Percentiles rank a stretch among this genome's conserved stretches.
Evolutionary conservation across 2,113 vertebrate genomes (phyloP).

Genomic region (Rhynchopsitta pachyrhyncha): DNA sequence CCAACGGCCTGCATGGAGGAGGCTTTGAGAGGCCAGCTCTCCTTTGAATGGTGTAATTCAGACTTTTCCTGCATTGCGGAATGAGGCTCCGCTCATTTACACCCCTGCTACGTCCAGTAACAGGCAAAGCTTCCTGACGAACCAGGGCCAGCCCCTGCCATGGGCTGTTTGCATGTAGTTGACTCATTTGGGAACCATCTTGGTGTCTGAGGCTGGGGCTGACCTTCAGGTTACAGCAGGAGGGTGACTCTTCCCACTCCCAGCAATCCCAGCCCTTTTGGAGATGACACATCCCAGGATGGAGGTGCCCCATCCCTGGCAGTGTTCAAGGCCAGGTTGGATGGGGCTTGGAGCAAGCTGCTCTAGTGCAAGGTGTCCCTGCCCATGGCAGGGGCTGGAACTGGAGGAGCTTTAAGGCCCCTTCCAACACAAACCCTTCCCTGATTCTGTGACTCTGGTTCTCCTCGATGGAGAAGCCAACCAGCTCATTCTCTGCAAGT

Average conservation of each 20-base stretch:
- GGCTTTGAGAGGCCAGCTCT: neutral
- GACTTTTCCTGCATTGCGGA: neutral
- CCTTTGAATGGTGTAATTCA: neutral
- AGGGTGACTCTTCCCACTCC: neutral
- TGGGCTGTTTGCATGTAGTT: neutral
- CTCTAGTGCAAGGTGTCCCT: neutral
- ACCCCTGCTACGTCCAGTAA: neutral
- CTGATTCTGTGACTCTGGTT: neutral
- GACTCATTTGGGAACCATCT: constrained; percentile 8
- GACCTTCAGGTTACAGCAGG: neutral
- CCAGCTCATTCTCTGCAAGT: neutral
- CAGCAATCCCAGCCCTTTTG: neutral
- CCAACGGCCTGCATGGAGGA: neutral
- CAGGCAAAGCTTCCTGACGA: constrained; percentile 19
- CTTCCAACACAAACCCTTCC: neutral
- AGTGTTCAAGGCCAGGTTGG: neutral
- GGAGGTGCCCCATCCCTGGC: neutral
- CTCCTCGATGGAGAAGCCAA: neutral
- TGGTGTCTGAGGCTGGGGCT: neutral
- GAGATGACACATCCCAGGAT: neutral
- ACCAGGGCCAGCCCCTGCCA: neutral
- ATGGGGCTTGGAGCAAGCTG: neutral
- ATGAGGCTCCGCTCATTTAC: neutral
- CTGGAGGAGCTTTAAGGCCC: neutral
- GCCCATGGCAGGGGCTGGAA: neutral